Conservation (phyloP, 2,797 vertebrate species). For the Lepidocolaptes lacrymiger region DNA sequence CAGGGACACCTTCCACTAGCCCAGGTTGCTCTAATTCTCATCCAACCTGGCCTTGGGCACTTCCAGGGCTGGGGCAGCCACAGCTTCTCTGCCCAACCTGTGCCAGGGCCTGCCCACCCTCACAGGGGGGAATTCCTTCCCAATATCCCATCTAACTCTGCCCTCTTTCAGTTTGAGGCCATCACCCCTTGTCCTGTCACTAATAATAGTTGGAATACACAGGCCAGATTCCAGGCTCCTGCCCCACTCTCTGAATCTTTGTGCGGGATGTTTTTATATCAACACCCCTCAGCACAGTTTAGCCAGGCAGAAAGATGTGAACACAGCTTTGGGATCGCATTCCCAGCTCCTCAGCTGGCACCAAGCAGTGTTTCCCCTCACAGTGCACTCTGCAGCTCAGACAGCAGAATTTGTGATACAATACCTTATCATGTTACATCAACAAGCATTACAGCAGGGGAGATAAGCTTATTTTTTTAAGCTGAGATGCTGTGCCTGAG, state of each 20-base stretch:
- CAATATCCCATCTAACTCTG: neutral
- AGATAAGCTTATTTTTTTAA: neutral
- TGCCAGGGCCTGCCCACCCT: neutral
- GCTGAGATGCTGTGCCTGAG: neutral
- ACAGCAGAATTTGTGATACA: neutral
- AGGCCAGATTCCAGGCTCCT: neutral
- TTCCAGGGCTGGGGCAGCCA: neutral
- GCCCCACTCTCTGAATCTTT: fast-evolving
- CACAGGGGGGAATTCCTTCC: neutral
- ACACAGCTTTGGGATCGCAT: neutral
- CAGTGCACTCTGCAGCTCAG: neutral
- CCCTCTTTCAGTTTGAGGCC: neutral
- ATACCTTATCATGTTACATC: neutral
- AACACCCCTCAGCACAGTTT: neutral
- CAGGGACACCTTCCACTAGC: fast-evolving
- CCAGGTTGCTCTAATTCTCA: fast-evolving
- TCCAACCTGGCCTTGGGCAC: neutral
- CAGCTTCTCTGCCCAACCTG: neutral
- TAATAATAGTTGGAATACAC: neutral
- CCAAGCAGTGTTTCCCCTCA: neutral
- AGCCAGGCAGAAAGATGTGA: fast-evolving
- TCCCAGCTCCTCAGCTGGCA: neutral
- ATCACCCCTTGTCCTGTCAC: neutral
- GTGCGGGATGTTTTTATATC: neutral
- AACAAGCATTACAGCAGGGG: neutral